Base-by-base conservation (phyloP, 30 jellyfish, hydroid and myxozoan species). In the Hydractinia symbiolongicarpus region DNA sequence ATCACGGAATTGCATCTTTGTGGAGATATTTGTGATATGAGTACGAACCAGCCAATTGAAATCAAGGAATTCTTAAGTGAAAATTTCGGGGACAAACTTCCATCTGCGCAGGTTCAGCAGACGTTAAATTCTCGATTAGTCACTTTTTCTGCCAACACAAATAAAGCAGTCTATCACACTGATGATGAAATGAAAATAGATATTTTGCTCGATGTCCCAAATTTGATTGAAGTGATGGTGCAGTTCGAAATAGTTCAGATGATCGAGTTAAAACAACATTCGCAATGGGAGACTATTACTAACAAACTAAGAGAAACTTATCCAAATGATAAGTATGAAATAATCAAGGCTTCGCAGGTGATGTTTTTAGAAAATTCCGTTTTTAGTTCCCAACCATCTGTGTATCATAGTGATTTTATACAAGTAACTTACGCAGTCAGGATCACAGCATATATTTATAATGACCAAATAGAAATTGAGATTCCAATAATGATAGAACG, bases 11-110 rank as follows among this genome's bases (percentile, higher is more conserved):
- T 71, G 54, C 30, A 71, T 20, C 80, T 71, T 53, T 71, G 80
- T 20, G 80, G 80, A 20, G 80, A 71, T 19, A 15, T 71, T 49
- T 71, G 80, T 71, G 80, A 71, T 71, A 30, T 71, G 80, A 71
- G 40, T 58, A 50, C 61, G 0, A 71, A 53, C n/a, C 80, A 20
- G 51, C 80, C 80, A 20, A 50, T 71, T n/a, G 80, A 71, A 71
- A 50, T 71, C n/a, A 71, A 20, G 9, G 80, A 71, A 15, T 9
- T 2, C 17, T 15, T 50, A 53, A 7, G 40, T 71, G 74, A 64
- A 6, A 64, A 13, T 64, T 64, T 64, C 52, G 69, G 15, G 15
- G n/a, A 20, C 54, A 71, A 71, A 53, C 7, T 20, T 20, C 80
- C 44, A 71, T 15, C 56, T 1, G 80, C 80, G n/a, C 80, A 71